A percentile compares a stretch with the other conserved stretches of the same genome.
These are phyloP conservation scores for Megastigmus dorsalis DNA, from an alignment of 2,888 invertebrate genomes.

Conservation along the genomic window DNA sequence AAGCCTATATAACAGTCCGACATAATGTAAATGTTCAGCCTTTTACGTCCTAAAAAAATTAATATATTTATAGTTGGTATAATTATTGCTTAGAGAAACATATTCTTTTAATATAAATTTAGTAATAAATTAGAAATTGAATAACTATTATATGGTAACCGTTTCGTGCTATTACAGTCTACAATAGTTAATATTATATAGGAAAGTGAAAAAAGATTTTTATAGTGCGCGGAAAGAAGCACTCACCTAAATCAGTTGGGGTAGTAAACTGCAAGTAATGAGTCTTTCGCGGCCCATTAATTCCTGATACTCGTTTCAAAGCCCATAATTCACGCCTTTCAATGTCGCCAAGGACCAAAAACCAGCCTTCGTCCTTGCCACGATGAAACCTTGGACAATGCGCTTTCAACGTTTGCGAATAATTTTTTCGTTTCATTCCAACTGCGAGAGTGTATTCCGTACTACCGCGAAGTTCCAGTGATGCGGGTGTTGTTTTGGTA, in stretches of 20 bases:
- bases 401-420: slow-evolving; percentile 79
- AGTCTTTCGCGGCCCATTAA: slow-evolving; percentile 75
- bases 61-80: too few relatives aligned
- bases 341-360: slow-evolving; percentile 87
- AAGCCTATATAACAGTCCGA: slow-evolving; percentile 95
- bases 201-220: too few relatives aligned
- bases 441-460: slow-evolving; percentile 83
- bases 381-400: slow-evolving; percentile 91
- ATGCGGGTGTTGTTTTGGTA: neutral
- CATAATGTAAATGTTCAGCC: slow-evolving; percentile 88
- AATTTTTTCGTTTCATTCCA: slow-evolving; percentile 77
- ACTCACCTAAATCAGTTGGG: slow-evolving; percentile 76
- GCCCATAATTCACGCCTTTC: slow-evolving; percentile 85
- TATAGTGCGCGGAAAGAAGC: slow-evolving; percentile 2
- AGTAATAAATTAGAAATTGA: too few relatives aligned
- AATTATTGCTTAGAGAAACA: too few relatives aligned
- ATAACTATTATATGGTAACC: too few relatives aligned
- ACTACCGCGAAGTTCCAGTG: slow-evolving; percentile 60
- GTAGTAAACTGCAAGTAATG: slow-evolving; percentile 80
- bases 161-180: too few relatives aligned
- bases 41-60: slow-evolving; percentile 80
- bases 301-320: slow-evolving; percentile 82
- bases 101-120: too few relatives aligned
- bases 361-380: slow-evolving; percentile 97
- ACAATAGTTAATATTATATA: too few relatives aligned